Evolutionary conservation across 2,113 vertebrate species (phyloP).

Genomic region (Hippocampus abdominalis): DNA sequence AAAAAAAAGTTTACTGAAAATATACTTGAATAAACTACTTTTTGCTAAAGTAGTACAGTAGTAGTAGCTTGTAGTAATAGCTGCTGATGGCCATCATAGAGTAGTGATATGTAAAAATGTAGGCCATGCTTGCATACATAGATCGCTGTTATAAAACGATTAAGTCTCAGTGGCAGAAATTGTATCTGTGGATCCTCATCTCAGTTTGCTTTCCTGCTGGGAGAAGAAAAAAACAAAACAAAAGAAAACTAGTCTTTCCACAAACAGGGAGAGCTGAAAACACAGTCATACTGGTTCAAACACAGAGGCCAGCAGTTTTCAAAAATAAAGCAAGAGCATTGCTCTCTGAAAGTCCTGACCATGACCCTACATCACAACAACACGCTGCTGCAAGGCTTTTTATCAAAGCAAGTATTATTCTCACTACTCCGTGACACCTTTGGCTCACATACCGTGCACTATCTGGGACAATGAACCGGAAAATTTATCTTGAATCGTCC

Average conservation of each 20-base stretch:
- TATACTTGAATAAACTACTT: too few relatives aligned
- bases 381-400: background rate
- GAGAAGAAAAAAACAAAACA: slow-evolving; percentile 18
- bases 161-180: slow-evolving; percentile 16
- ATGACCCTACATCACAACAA: slow-evolving; percentile 21
- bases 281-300: slow-evolving; percentile 45
- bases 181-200: slow-evolving; percentile 14
- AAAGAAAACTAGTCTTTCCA: background rate
- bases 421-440: slow-evolving; percentile 20
- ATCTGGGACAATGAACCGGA: background rate
- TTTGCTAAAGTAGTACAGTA: background rate
- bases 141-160: background rate
- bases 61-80: background rate
- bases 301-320: slow-evolving; percentile 20
- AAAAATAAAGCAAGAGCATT: slow-evolving; percentile 48
- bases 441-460: background rate
- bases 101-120: slow-evolving; percentile 1
- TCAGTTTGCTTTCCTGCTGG: slow-evolving; percentile 20
- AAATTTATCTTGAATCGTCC: background rate
- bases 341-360: slow-evolving; percentile 37
- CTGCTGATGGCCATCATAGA: background rate
- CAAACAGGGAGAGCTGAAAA: slow-evolving; percentile 28
- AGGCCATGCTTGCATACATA: slow-evolving; percentile 16
- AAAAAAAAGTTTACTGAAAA: too few relatives aligned
- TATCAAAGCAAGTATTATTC: slow-evolving; percentile 20